A percentile compares a stretch with the other conserved stretches of the same genome.
Conservation (phyloP, 2,888 invertebrate species). For the Chrysotoxum bicinctum region DNA sequence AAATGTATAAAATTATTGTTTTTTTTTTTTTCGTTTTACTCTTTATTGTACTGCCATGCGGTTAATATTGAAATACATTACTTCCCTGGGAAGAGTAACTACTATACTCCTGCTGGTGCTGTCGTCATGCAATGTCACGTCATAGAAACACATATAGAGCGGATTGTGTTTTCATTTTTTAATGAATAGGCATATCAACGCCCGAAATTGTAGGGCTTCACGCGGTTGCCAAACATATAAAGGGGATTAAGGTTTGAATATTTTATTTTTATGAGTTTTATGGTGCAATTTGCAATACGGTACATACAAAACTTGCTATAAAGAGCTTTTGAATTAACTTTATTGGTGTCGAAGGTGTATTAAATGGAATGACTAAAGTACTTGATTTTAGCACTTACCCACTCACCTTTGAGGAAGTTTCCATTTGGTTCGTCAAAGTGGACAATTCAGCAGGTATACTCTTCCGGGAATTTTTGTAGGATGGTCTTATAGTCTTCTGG, state of each 20-base stretch:
- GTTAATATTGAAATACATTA: conserved; percentile 70
- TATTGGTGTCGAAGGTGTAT: conserved; percentile 16
- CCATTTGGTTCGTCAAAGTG: not conserved
- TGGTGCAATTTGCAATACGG: not conserved
- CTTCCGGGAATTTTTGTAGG: not conserved
- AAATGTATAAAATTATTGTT: conserved; percentile 52
- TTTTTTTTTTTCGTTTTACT: conserved; percentile 16
- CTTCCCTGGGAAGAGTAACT: conserved; percentile 24
- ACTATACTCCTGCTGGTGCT: not conserved
- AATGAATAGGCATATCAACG: conserved; percentile 52
- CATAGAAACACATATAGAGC: not conserved
- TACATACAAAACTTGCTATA: not conserved
- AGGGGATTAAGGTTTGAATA: conserved; percentile 57
- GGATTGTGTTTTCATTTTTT: conserved; percentile 41
- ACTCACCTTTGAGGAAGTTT: not conserved
- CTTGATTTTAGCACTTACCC: not conserved
- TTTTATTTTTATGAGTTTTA: conserved; percentile 24
- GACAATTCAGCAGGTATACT: not conserved
- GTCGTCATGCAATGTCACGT: not conserved
- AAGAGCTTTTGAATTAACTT: conserved; percentile 34
- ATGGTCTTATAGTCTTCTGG: too few species aligned
- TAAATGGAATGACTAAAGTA: not conserved
- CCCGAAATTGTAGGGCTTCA: conserved; percentile 49
- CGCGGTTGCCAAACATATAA: not conserved
- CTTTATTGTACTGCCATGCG: conserved; percentile 59